A percentile compares a stretch with the other conserved stretches of the same genome.
Evolutionary conservation across 2,797 vertebrate species (phyloP).

Genomic region (Acropternis orthonyx): DNA sequence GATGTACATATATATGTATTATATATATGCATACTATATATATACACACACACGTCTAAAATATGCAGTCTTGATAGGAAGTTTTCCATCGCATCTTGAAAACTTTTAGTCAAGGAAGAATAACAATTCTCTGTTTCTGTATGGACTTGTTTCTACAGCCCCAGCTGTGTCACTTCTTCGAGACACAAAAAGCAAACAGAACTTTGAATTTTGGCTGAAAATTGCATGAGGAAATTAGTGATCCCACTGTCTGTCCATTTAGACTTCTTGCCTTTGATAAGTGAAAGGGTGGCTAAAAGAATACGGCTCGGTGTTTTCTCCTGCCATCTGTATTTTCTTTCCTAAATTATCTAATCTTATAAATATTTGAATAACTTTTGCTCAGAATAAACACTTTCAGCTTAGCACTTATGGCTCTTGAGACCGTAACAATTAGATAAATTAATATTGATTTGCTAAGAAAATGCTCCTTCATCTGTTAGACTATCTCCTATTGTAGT

Average conservation of each 20-base stretch:
- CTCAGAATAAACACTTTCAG: conserved; percentile 75
- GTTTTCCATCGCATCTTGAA: not conserved
- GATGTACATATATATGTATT: not conserved
- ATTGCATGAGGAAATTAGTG: not conserved
- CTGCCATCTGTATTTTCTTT: conserved; percentile 75
- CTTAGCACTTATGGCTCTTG: conserved; percentile 69
- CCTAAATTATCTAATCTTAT: conserved; percentile 75
- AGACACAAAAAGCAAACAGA: not conserved
- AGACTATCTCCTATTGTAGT: conserved; percentile 62
- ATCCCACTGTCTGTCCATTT: not conserved
- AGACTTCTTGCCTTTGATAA: conserved; percentile 43
- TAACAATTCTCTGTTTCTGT: not conserved
- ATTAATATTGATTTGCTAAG: conserved; percentile 79
- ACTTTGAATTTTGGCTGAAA: not conserved
- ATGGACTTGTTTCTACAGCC: not conserved
- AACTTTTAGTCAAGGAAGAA: not conserved
- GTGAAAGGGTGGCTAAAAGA: conserved; percentile 8
- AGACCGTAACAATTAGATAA: conserved; percentile 75
- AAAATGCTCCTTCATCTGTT: conserved; percentile 76
- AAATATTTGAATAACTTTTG: conserved; percentile 81
- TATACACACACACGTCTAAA: rapidly evolving
- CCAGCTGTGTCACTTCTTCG: not conserved
- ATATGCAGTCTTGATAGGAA: not conserved
- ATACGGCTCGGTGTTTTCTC: conserved; percentile 6
- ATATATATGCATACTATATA: not conserved